phyloP scores from a whole-genome alignment of 2,888 invertebrate species.

The Eledona agricola region DNA sequence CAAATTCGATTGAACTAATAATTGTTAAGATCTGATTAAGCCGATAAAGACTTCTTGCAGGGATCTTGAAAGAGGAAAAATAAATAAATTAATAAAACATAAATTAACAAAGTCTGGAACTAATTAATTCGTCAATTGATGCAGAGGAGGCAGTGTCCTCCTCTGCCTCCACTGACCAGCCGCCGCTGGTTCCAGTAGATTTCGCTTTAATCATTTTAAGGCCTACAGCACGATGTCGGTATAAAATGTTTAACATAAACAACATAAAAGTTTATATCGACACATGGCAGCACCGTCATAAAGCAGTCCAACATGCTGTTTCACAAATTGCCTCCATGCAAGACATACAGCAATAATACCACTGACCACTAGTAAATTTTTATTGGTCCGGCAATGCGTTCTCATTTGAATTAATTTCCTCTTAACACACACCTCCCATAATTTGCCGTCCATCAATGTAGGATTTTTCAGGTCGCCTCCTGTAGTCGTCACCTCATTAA shows the following conservation, averaged over 20 bases:
- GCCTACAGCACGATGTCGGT: too few relatives aligned
- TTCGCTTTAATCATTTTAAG: not conserved
- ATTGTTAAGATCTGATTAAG: too few relatives aligned
- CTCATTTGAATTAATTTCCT: constrained; percentile 20
- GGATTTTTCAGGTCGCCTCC: not conserved
- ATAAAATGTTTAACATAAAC: constrained; percentile 34
- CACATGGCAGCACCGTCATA: constrained; percentile 30
- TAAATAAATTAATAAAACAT: too few relatives aligned
- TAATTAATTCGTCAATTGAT: too few relatives aligned
- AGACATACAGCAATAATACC: constrained; percentile 27
- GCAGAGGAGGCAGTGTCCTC: too few relatives aligned
- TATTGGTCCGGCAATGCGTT: constrained; percentile 28
- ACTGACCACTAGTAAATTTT: constrained; percentile 24
- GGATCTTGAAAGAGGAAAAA: too few relatives aligned
- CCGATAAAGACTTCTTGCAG: too few relatives aligned
- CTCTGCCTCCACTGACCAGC: too few relatives aligned
- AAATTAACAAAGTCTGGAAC: too few relatives aligned
- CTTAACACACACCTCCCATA: constrained; percentile 16
- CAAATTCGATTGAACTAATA: too few relatives aligned
- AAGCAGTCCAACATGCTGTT: constrained; percentile 20
- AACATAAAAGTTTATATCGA: constrained; percentile 35
- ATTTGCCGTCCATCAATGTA: constrained; percentile 5
- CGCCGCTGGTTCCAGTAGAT: not conserved
- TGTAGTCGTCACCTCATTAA: constrained; percentile 6
- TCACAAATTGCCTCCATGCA: constrained; percentile 33